A percentile compares a stretch with the other conserved stretches of the same genome.
phyloP scores from a whole-genome alignment of 2,113 vertebrate species.

The Lasiurus cinereus region DNA sequence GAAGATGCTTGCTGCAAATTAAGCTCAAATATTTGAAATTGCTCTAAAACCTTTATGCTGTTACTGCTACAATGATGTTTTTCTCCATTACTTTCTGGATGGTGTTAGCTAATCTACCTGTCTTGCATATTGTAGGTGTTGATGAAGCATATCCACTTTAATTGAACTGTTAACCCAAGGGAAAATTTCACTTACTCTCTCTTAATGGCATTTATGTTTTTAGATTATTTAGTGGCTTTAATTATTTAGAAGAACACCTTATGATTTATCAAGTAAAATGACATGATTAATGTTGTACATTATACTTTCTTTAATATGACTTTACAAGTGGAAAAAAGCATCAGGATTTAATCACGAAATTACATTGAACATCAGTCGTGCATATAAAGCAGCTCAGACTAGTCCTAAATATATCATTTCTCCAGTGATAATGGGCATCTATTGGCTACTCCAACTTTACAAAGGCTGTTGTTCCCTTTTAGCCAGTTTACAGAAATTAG shows the following conservation, averaged over 20 bases:
- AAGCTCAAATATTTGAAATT: neutral
- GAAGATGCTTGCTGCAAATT: neutral
- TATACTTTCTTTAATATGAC: slow-evolving; percentile 78
- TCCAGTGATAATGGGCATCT: neutral
- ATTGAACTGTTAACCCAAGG: slow-evolving; percentile 74
- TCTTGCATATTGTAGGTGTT: slow-evolving; percentile 55
- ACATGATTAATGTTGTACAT: slow-evolving; percentile 78
- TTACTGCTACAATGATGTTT: neutral
- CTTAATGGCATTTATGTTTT: slow-evolving; percentile 76
- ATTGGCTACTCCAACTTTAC: neutral
- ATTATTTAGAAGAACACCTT: slow-evolving; percentile 71
- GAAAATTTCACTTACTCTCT: slow-evolving; percentile 73
- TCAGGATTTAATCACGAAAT: slow-evolving; percentile 78
- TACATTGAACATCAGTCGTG: slow-evolving; percentile 36
- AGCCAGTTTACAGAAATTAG: slow-evolving; percentile 4
- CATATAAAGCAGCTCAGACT: slow-evolving; percentile 53
- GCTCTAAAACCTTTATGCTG: neutral
- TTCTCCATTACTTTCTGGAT: neutral
- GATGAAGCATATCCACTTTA: slow-evolving; percentile 75
- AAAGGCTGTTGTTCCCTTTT: neutral
- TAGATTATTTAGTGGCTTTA: slow-evolving; percentile 73
- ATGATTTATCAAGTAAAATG: slow-evolving; percentile 73
- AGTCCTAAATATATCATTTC: neutral
- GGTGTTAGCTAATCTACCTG: slow-evolving; percentile 50
- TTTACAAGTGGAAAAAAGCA: slow-evolving; percentile 75